Conservation (phyloP, 1,140 invertebrate genomes). For the Drosophila carrolli region DNA sequence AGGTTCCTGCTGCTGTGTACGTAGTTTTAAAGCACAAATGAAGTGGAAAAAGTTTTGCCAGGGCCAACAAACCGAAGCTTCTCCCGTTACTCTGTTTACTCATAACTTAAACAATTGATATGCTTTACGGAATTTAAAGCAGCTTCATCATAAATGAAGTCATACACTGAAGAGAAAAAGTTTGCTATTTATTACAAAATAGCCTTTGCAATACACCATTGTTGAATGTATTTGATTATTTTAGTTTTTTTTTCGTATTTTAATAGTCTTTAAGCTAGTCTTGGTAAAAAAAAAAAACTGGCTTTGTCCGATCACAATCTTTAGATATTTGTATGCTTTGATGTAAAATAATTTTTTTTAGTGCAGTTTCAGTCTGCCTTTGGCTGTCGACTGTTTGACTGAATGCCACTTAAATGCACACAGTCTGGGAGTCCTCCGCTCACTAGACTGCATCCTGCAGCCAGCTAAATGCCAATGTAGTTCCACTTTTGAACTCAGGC, state of each 20-base stretch:
- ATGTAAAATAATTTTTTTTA: not conserved
- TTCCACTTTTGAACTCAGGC: not conserved
- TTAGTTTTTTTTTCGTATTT: no score
- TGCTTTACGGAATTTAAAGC: constrained; percentile 21
- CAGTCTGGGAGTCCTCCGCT: constrained; percentile 37
- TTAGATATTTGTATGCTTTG: not conserved
- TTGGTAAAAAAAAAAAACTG: no score
- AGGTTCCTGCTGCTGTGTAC: constrained; percentile 12
- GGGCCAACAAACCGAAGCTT: constrained; percentile 20
- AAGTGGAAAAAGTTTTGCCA: constrained; percentile 62
- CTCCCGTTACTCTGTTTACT: constrained; percentile 1
- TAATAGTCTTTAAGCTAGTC: no score
- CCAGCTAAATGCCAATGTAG: constrained; percentile 25
- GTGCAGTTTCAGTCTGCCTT: constrained; percentile 8
- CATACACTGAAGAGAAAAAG: not conserved
- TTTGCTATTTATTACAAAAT: no score
- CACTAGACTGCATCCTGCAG: constrained; percentile 23
- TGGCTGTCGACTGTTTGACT: constrained; percentile 22
- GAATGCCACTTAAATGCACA: constrained; percentile 57
- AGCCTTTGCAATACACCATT: no score
- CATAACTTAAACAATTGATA: constrained; percentile 72
- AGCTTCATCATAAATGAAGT: not conserved
- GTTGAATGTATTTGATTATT: no score
- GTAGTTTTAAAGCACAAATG: constrained; percentile 61
- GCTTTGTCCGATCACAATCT: not conserved